phyloP scores from a whole-genome alignment of 2,888 invertebrate species.

The Drosophila flavopinicola region DNA sequence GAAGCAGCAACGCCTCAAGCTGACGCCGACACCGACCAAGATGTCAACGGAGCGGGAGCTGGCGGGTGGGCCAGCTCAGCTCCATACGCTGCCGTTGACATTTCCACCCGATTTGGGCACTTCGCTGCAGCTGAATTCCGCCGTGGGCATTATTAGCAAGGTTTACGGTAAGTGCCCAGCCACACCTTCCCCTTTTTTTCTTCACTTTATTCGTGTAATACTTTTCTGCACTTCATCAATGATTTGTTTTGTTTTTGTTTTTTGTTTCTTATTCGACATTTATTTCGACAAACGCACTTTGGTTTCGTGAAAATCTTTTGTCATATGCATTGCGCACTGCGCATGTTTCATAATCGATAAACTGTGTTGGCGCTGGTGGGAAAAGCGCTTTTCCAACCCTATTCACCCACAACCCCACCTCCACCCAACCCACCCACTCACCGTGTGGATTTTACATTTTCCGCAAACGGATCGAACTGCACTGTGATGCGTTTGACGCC shows the following conservation, averaged over 20 bases:
- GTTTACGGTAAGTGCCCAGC: slow-evolving; percentile 84
- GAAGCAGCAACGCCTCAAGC: slow-evolving; percentile 77
- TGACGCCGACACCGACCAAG: slow-evolving; percentile 84
- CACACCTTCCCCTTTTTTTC: background rate
- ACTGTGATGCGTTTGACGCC: slow-evolving; percentile 91
- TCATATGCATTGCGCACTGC: slow-evolving; percentile 46
- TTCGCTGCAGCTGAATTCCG: slow-evolving; percentile 85
- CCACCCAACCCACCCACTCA: slow-evolving; percentile 66
- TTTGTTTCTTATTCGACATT: slow-evolving; percentile 16
- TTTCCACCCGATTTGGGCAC: slow-evolving; percentile 85
- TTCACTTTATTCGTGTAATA: slow-evolving; percentile 5
- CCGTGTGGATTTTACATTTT: slow-evolving; percentile 87
- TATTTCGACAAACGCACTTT: slow-evolving; percentile 44
- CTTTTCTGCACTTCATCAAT: slow-evolving; percentile 32
- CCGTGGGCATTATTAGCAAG: slow-evolving; percentile 86
- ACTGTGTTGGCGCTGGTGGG: slow-evolving; percentile 39
- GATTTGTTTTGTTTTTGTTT: slow-evolving; percentile 23
- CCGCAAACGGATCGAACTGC: slow-evolving; percentile 93
- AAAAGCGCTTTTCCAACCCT: slow-evolving; percentile 63
- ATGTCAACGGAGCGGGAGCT: slow-evolving; percentile 87
- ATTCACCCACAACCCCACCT: slow-evolving; percentile 4
- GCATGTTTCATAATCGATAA: slow-evolving; percentile 75
- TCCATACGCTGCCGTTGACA: slow-evolving; percentile 85
- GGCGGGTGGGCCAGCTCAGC: slow-evolving; percentile 85
- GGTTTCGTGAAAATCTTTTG: slow-evolving; percentile 57